phyloP scores from a whole-genome alignment of 2,113 vertebrate genomes.

The Stigmatopora nigra region DNA sequence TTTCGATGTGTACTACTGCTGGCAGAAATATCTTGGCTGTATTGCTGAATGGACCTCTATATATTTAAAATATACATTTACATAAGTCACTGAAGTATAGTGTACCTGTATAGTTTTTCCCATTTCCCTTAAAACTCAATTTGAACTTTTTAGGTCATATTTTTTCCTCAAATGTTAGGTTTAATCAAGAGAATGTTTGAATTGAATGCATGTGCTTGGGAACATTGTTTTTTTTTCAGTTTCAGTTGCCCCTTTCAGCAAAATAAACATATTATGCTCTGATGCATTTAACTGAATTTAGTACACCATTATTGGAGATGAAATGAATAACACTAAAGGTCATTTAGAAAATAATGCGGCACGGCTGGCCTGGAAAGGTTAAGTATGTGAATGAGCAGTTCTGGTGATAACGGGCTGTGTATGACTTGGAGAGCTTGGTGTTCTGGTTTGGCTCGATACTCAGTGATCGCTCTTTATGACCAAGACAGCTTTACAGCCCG shows the following conservation, averaged over 20 bases:
- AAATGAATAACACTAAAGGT: constrained; percentile 73
- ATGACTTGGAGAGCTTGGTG: constrained; percentile 53
- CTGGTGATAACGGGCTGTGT: constrained; percentile 61
- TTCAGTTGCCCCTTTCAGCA: constrained; percentile 45
- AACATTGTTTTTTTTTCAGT: constrained; percentile 54
- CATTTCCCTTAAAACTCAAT: constrained; percentile 4
- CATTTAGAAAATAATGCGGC: constrained; percentile 72
- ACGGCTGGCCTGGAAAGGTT: constrained; percentile 70
- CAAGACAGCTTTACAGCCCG: constrained; percentile 71
- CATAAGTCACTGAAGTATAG: not conserved
- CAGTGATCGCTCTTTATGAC: constrained; percentile 70
- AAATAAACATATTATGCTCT: constrained; percentile 68
- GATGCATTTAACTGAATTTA: constrained; percentile 68
- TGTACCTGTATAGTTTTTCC: not conserved
- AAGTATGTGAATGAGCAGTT: constrained; percentile 70
- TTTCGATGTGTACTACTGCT: constrained; percentile 31
- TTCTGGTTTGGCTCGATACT: constrained; percentile 59
- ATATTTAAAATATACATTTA: not conserved
- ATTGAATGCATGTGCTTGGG: constrained; percentile 18
- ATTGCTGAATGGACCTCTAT: no score
- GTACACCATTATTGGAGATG: constrained; percentile 69
- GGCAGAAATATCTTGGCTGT: not conserved
- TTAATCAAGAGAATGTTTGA: constrained; percentile 24
- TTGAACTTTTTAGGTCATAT: constrained; percentile 12
- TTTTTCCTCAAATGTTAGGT: constrained; percentile 8